Conservation (phyloP, 2,888 invertebrate genomes). For the Aphodius sticticus region DNA sequence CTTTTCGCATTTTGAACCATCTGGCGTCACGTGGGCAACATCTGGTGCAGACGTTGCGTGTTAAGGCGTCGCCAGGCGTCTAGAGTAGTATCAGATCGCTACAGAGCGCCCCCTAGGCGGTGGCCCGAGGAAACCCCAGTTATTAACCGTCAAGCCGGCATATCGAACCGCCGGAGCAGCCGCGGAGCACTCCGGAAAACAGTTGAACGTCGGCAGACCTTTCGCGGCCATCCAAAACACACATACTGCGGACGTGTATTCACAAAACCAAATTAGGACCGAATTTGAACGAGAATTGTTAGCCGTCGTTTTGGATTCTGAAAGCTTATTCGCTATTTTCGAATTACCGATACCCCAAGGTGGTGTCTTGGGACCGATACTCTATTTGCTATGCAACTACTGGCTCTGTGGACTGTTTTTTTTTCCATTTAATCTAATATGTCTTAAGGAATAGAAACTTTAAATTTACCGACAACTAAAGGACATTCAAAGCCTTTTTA, state of each 20-base stretch:
- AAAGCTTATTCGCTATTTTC: too few relatives aligned
- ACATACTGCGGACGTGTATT: neutral
- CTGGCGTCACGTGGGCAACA: neutral
- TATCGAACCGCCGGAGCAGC: constrained; percentile 43
- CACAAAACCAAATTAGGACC: neutral
- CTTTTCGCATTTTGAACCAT: neutral
- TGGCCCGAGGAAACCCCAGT: constrained; percentile 42
- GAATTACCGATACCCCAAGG: too few relatives aligned
- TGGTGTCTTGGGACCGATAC: too few relatives aligned
- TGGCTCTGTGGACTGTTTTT: too few relatives aligned
- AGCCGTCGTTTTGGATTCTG: too few relatives aligned
- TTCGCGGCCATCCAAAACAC: constrained; percentile 11
- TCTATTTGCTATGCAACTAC: too few relatives aligned
- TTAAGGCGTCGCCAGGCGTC: constrained; percentile 27
- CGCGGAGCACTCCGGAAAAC: constrained; percentile 12
- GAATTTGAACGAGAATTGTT: too few relatives aligned
- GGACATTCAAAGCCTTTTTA: too few relatives aligned
- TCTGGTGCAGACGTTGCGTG: neutral
- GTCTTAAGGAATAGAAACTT: too few relatives aligned
- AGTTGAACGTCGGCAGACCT: neutral
- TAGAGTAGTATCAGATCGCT: constrained; percentile 24
- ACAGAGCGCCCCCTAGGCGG: constrained; percentile 16
- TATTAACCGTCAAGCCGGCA: constrained; percentile 46
- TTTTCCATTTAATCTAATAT: too few relatives aligned
- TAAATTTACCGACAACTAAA: too few relatives aligned